Conservation (phyloP, 2,797 vertebrate species). For the Sebastes hopkinsi region DNA sequence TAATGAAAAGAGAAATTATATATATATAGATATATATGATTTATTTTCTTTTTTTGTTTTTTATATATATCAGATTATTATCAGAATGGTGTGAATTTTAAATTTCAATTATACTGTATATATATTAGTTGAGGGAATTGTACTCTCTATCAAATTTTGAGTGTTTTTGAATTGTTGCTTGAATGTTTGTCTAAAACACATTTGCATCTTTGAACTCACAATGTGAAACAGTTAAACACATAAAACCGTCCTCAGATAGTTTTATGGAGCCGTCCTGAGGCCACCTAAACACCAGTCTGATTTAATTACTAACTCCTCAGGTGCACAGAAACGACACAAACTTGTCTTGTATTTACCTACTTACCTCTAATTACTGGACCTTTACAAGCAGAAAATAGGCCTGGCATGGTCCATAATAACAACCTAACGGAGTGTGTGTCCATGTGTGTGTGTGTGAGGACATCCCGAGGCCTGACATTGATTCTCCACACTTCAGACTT, state of each 20-base stretch:
- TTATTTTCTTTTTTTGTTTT: too few relatives aligned
- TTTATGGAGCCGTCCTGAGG: neutral
- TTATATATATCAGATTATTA: too few relatives aligned
- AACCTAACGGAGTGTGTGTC: conserved; percentile 4
- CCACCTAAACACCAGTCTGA: neutral
- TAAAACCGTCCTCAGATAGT: neutral
- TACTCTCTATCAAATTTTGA: neutral
- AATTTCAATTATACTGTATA: too few relatives aligned
- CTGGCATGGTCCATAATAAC: conserved; percentile 25
- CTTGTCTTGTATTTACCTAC: conserved; percentile 25
- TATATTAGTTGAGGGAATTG: too few relatives aligned
- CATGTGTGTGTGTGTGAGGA: conserved; percentile 16
- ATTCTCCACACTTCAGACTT: conserved; percentile 71
- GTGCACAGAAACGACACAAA: conserved; percentile 23
- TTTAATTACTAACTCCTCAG: conserved; percentile 14
- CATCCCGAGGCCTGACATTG: conserved; percentile 59
- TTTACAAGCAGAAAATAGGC: conserved; percentile 69
- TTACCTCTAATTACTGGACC: conserved; percentile 36
- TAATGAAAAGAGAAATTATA: too few relatives aligned
- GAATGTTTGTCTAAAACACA: neutral
- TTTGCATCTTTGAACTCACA: neutral
- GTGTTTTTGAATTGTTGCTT: neutral
- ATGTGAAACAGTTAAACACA: neutral
- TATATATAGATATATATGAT: too few relatives aligned
- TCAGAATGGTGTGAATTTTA: too few relatives aligned